A percentile compares a stretch with the other conserved stretches of the same genome.
phyloP scores from a whole-genome alignment of 1,140 invertebrate species.

The Ctenoplectra terminalis region DNA sequence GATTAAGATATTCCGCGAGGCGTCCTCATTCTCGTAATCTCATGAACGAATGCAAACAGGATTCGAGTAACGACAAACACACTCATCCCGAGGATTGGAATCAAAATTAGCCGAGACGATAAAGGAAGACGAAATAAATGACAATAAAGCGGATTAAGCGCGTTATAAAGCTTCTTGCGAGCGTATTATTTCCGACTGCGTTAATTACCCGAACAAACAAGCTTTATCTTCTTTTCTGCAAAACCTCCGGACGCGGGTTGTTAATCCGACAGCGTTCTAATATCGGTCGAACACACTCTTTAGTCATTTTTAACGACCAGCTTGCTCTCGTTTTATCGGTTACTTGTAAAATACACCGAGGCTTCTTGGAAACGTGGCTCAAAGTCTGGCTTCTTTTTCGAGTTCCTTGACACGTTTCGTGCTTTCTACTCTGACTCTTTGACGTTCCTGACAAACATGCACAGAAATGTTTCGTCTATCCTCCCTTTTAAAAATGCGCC shows the following conservation, averaged over 20 bases:
- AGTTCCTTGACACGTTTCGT: slow-evolving; percentile 15
- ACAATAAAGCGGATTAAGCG: slow-evolving; percentile 57
- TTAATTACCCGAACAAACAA: slow-evolving; percentile 1
- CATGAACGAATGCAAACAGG: slow-evolving; percentile 26
- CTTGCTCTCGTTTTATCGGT: not conserved
- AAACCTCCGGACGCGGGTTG: not conserved
- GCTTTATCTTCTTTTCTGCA: not conserved
- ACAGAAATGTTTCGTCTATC: not conserved
- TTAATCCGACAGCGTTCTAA: not conserved
- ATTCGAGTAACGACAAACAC: not conserved
- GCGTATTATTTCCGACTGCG: not conserved
- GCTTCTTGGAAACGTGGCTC: not conserved
- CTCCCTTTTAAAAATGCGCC: not conserved
- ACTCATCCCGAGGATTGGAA: slow-evolving; percentile 13
- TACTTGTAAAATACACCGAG: not conserved
- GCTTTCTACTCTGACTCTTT: slow-evolving; percentile 2
- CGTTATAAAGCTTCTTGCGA: not conserved
- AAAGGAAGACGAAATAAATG: slow-evolving; percentile 34
- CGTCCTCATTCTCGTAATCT: not conserved
- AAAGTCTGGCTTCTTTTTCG: not conserved
- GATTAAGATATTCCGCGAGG: not conserved
- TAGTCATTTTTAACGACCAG: not conserved
- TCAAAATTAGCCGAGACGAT: slow-evolving; percentile 57
- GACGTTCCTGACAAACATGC: not conserved
- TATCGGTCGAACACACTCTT: not conserved